Percentiles rank a stretch among this genome's conserved stretches.
Evolutionary conservation across 2,797 vertebrate genomes (phyloP).

Genomic region (Distichodus sexfasciatus): DNA sequence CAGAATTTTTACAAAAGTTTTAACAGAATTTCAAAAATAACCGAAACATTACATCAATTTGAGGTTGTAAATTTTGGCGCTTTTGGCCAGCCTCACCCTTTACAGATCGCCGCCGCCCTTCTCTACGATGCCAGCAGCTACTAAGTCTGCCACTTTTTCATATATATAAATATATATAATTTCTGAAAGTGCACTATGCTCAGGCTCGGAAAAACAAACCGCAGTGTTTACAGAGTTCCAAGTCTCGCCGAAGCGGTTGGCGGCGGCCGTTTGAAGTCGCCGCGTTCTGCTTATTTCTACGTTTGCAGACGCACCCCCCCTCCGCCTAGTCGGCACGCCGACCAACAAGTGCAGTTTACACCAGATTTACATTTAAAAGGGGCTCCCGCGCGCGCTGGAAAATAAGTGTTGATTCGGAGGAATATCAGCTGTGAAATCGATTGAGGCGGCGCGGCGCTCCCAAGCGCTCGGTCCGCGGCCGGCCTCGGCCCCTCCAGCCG

Average conservation of each 20-base stretch:
- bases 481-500: constrained; percentile 49
- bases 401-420: constrained; percentile 58
- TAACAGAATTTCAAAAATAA: too few species aligned
- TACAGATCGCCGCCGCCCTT: too few species aligned
- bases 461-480: constrained; percentile 41
- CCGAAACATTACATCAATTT: too few species aligned
- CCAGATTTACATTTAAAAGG: constrained; percentile 60
- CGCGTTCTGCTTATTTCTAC: constrained; percentile 47
- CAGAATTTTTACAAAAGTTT: too few species aligned
- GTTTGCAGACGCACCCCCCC: constrained; percentile 44
- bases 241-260: constrained; percentile 9
- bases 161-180: too few species aligned
- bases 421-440: constrained; percentile 65
- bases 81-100: too few species aligned
- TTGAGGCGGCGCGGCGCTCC: constrained; percentile 46
- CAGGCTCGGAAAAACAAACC: constrained; percentile 33
- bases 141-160: constrained; percentile 34
- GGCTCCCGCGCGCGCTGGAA: constrained; percentile 51
- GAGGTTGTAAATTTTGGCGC: too few species aligned
- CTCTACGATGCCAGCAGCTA: constrained; percentile 32
- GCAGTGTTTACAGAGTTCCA: constrained; percentile 37
- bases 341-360: constrained; percentile 57
- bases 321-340: constrained; percentile 40
- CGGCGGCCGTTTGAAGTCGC: constrained; percentile 48
- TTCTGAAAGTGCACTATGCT: constrained; percentile 21